phyloP scores from a whole-genome alignment of 2,113 vertebrate genomes.

The Rana temporaria region DNA sequence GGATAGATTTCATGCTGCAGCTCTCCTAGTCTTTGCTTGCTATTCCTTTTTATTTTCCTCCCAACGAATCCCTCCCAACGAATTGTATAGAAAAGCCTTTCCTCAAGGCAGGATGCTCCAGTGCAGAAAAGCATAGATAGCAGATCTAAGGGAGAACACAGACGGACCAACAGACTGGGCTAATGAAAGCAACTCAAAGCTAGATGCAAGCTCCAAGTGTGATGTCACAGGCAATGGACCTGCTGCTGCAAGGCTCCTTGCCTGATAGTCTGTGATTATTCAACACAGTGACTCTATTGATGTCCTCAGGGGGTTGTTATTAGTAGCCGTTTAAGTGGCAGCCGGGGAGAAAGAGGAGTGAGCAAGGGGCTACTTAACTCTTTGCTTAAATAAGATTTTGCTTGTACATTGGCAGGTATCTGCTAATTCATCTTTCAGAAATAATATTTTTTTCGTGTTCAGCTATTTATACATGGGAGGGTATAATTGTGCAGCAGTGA shows the following conservation, averaged over 20 bases:
- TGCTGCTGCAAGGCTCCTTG: constrained; percentile 59
- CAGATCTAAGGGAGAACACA: constrained; percentile 31
- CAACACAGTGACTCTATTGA: constrained; percentile 57
- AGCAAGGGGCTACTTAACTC: constrained; percentile 1
- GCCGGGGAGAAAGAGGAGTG: constrained; percentile 19
- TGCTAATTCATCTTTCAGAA: background rate
- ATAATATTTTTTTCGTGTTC: background rate
- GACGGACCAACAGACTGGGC: constrained; percentile 47
- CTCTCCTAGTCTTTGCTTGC: constrained; percentile 44
- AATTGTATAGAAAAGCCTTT: constrained; percentile 39
- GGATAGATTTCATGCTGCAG: constrained; percentile 71
- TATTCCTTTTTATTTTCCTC: background rate
- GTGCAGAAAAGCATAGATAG: constrained; percentile 22
- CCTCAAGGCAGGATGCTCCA: constrained; percentile 40
- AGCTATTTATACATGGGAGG: too few species aligned
- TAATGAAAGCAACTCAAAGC: constrained; percentile 34
- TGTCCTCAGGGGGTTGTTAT: constrained; percentile 62
- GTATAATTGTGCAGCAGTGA: too few species aligned
- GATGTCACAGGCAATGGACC: constrained; percentile 64
- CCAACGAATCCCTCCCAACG: background rate
- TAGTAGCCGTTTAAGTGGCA: constrained; percentile 56
- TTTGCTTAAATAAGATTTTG: background rate
- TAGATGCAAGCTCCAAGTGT: constrained; percentile 59
- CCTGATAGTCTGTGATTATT: constrained; percentile 59
- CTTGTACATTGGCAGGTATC: background rate